Evolutionary conservation across 2,888 invertebrate species (phyloP).

Genomic region (Serrognathus titanus): DNA sequence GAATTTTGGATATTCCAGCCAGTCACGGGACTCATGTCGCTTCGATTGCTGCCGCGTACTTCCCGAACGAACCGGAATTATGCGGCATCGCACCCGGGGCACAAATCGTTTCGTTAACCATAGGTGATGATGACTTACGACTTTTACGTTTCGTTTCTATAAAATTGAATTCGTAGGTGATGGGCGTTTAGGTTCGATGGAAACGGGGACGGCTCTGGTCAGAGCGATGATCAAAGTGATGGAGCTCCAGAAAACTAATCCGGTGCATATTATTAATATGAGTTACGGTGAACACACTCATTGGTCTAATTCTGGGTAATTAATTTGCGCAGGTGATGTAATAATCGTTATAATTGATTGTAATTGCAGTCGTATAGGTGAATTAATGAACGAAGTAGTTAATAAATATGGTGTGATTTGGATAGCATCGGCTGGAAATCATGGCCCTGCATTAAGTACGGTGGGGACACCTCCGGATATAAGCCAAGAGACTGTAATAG

Average conservation of each 20-base stretch:
- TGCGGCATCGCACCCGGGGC: slow-evolving; percentile 98
- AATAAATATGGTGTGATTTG: slow-evolving; percentile 89
- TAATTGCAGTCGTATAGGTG: slow-evolving; percentile 71
- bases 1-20: slow-evolving; percentile 53
- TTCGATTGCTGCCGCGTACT: slow-evolving; percentile 89
- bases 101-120: slow-evolving; percentile 85
- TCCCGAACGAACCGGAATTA: slow-evolving; percentile 78
- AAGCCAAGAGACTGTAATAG: slow-evolving; percentile 77
- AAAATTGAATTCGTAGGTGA: slow-evolving; percentile 58
- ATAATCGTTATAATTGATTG: not conserved
- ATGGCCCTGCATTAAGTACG: slow-evolving; percentile 89
- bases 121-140: no score
- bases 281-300: slow-evolving; percentile 96
- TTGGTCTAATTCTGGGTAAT: slow-evolving; percentile 86
- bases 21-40: slow-evolving; percentile 98
- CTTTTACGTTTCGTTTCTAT: not conserved
- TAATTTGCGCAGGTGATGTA: slow-evolving; percentile 3
- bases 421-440: slow-evolving; percentile 94
- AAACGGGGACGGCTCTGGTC: slow-evolving; percentile 90
- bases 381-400: slow-evolving; percentile 81
- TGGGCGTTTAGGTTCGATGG: slow-evolving; percentile 88
- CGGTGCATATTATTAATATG: slow-evolving; percentile 92
- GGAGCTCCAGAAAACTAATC: slow-evolving; percentile 60
- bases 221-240: slow-evolving; percentile 88
- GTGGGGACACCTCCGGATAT: slow-evolving; percentile 88